Evolutionary conservation across 2,888 invertebrate species (phyloP).

Genomic region (Plagiodera versicolora): DNA sequence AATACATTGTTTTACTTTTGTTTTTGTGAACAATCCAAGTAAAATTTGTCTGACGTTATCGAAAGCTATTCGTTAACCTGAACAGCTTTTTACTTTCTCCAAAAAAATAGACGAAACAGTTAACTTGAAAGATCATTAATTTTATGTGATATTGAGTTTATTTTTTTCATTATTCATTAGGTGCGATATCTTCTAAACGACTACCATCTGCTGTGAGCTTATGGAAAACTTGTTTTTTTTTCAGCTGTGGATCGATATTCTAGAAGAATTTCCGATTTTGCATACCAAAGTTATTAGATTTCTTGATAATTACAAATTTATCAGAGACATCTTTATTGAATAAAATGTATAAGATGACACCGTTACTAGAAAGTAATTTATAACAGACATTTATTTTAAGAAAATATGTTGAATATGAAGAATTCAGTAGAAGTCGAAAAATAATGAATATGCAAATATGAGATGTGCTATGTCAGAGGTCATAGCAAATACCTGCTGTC

Average conservation of each 20-base stretch:
- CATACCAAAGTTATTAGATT: not conserved
- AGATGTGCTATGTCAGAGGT: too few species aligned
- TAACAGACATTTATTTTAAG: not conserved
- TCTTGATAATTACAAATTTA: not conserved
- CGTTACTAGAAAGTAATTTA: not conserved
- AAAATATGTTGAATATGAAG: not conserved
- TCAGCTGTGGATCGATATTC: not conserved
- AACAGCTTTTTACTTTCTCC: too few species aligned
- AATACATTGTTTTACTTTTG: too few species aligned
- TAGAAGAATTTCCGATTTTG: not conserved
- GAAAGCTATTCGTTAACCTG: too few species aligned
- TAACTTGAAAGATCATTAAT: not conserved
- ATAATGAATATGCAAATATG: too few species aligned
- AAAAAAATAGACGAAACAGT: not conserved
- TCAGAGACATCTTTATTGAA: too few species aligned
- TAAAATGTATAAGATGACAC: not conserved
- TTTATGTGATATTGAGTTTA: not conserved
- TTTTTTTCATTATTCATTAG: not conserved
- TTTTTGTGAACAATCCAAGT: too few species aligned
- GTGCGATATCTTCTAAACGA: not conserved
- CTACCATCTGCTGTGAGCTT: not conserved
- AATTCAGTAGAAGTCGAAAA: not conserved
- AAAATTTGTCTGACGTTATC: too few species aligned
- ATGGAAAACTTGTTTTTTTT: not conserved
- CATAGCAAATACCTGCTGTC: too few species aligned